A percentile compares a stretch with the other conserved stretches of the same genome.
phyloP scores from a whole-genome alignment of 2,797 vertebrate species.

The Ctenochaetus hawaiiensis region DNA sequence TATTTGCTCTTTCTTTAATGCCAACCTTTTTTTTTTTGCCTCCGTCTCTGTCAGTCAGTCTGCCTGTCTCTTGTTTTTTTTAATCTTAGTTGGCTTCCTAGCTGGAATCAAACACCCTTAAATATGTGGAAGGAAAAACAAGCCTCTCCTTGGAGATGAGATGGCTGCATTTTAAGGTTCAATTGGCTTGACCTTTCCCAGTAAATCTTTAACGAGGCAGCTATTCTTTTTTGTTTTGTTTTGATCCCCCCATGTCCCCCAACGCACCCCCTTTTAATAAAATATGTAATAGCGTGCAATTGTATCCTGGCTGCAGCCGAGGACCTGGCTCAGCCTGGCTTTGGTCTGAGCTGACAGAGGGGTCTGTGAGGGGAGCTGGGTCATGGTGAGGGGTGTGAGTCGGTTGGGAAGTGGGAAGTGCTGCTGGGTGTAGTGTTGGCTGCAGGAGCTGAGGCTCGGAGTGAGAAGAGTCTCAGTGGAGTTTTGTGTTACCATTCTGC shows the following conservation, averaged over 20 bases:
- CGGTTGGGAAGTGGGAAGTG: conserved; percentile 52
- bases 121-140: conserved; percentile 45
- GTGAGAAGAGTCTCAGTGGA: conserved; percentile 53
- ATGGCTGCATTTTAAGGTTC: conserved; percentile 52
- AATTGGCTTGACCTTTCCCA: conserved; percentile 56
- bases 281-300: conserved; percentile 68
- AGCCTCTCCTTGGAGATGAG: conserved; percentile 39
- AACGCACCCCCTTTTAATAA: conserved; percentile 56
- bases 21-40: not conserved
- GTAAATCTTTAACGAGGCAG: conserved; percentile 67
- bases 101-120: conserved; percentile 49
- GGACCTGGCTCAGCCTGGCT: conserved; percentile 48
- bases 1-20: conserved; percentile 23
- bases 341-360: conserved; percentile 42
- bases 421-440: conserved; percentile 59
- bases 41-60: conserved; percentile 18
- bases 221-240: conserved; percentile 63
- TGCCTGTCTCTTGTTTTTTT: conserved; percentile 14
- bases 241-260: conserved; percentile 30
- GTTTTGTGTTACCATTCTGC: conserved; percentile 65
- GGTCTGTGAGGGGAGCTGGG: conserved; percentile 43
- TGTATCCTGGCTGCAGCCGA: conserved; percentile 55
- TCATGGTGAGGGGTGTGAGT: conserved; percentile 22
- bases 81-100: conserved; percentile 21
- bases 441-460: conserved; percentile 37